phyloP scores from a whole-genome alignment of 2,888 invertebrate species.

The Pollenia labialis region DNA sequence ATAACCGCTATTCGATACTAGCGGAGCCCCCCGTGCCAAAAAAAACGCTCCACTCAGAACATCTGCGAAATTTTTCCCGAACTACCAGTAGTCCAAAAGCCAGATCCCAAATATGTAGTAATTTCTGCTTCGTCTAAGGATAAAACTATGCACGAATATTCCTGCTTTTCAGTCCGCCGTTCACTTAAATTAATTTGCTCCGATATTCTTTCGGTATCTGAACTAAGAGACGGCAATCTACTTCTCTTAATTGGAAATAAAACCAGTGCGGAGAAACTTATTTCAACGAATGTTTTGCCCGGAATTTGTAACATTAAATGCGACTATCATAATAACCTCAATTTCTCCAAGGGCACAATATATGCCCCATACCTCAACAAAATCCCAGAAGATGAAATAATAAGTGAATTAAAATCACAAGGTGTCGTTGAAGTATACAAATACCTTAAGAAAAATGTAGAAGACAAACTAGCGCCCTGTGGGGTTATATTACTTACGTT shows the following conservation, averaged over 20 bases:
- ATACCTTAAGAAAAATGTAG: background rate
- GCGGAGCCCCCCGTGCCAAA: background rate
- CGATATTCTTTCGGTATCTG: constrained; percentile 16
- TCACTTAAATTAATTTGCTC: constrained; percentile 1
- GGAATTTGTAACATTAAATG: too few species aligned
- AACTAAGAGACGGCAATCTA: constrained; percentile 20
- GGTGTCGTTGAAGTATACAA: background rate
- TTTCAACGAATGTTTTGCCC: background rate
- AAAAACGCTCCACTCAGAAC: constrained; percentile 9
- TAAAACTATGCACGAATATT: constrained; percentile 23
- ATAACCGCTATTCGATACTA: background rate
- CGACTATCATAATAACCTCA: background rate
- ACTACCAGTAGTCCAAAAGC: background rate
- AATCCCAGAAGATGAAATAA: background rate
- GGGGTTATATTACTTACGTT: constrained; percentile 1
- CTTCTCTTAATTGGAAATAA: background rate
- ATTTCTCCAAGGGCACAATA: constrained; percentile 2
- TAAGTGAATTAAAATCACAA: background rate
- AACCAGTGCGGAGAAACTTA: constrained; percentile 2
- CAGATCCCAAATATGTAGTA: constrained; percentile 5
- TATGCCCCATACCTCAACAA: background rate
- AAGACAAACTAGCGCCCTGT: background rate
- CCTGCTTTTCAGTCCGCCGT: background rate
- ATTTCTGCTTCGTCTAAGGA: background rate
- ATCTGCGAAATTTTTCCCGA: background rate